Conservation (phyloP, 2,888 invertebrate species). For the Muschampia plurimacula region DNA sequence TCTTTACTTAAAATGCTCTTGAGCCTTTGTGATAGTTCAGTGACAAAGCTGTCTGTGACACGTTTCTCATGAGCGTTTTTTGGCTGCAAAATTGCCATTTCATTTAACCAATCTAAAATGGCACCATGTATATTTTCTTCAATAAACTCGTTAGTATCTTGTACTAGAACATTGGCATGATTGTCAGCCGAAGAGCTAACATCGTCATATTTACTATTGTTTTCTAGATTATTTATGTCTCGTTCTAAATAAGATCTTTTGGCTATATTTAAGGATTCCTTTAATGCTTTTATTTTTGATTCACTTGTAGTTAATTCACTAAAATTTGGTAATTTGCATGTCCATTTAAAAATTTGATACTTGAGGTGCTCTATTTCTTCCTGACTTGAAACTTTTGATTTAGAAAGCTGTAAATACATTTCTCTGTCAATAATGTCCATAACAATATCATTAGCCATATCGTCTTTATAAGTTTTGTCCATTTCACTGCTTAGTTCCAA, state of each 20-base stretch:
- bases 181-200: not conserved
- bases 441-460: conserved; percentile 52
- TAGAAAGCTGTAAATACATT: conserved; percentile 58
- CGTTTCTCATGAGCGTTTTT: conserved; percentile 41
- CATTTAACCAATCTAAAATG: conserved; percentile 51
- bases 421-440: conserved; percentile 58
- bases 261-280: conserved; percentile 42
- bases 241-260: conserved; percentile 8
- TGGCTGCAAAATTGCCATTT: conserved; percentile 45
- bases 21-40: conserved; percentile 18
- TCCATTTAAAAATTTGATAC: conserved; percentile 58
- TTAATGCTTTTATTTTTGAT: conserved; percentile 48
- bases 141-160: conserved; percentile 47
- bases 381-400: conserved; percentile 47
- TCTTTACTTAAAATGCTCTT: conserved; percentile 14
- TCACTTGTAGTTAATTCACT: conserved; percentile 48
- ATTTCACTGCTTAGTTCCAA: conserved; percentile 35
- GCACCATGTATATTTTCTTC: conserved; percentile 49
- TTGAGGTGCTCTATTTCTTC: conserved; percentile 63
- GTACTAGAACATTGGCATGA: conserved; percentile 12
- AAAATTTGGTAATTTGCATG: conserved; percentile 50
- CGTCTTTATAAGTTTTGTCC: conserved; percentile 44
- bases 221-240: not conserved
- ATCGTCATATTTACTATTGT: not conserved
- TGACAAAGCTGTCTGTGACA: conserved; percentile 7